A percentile compares a stretch with the other conserved stretches of the same genome.
phyloP scores from a whole-genome alignment of 2,888 invertebrate species.

The Oegoconia quadripuncta region DNA sequence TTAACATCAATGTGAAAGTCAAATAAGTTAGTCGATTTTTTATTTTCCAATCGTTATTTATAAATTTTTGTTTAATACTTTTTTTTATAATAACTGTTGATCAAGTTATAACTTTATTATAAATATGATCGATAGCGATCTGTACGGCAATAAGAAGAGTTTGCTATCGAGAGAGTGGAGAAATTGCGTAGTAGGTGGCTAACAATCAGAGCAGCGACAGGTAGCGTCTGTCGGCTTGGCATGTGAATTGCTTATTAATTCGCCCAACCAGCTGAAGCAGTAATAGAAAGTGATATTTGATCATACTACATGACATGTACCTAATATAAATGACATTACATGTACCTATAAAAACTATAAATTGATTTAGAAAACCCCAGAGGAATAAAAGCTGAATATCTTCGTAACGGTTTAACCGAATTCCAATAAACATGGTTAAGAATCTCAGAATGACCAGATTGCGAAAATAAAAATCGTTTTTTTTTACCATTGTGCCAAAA shows the following conservation, averaged over 20 bases:
- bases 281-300: slow-evolving; percentile 14
- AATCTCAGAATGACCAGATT: too few relatives aligned
- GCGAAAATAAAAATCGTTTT: too few relatives aligned
- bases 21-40: too few relatives aligned
- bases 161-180: slow-evolving; percentile 33
- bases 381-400: too few relatives aligned
- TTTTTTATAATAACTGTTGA: too few relatives aligned
- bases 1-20: too few relatives aligned
- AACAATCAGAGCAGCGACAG: slow-evolving; percentile 36
- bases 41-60: not conserved
- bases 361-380: too few relatives aligned
- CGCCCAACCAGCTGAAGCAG: slow-evolving; percentile 24
- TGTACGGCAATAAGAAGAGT: slow-evolving; percentile 2
- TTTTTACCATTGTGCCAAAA: too few relatives aligned
- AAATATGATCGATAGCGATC: not conserved
- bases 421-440: too few relatives aligned
- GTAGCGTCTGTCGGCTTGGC: not conserved
- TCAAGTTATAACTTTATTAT: not conserved
- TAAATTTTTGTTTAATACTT: not conserved
- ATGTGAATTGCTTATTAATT: slow-evolving; percentile 24
- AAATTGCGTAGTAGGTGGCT: slow-evolving; percentile 29
- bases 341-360: too few relatives aligned
- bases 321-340: too few relatives aligned
- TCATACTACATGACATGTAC: not conserved
- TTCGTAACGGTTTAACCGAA: too few relatives aligned